Evolutionary conservation across 2,113 vertebrate species (phyloP), one percentile per base, ranked within the genome.

Genomic region (Larimichthys polyactis): DNA sequence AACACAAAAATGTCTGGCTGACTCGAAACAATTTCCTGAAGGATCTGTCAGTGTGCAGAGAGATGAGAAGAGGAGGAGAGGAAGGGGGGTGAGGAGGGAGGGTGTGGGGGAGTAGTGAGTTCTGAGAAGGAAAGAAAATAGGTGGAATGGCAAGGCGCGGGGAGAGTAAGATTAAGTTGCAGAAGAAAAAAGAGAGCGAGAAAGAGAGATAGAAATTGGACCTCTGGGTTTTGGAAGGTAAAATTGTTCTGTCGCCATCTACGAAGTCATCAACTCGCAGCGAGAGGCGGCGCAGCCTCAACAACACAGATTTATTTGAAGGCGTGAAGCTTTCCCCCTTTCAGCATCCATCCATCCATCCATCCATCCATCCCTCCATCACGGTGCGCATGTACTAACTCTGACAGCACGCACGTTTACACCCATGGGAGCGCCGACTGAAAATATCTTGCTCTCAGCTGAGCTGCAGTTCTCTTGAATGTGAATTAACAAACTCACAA

Each of bases 1-100:
- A 89, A 87, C 79, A 83, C 78, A 90, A 91, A 92, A 90, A 93
- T 89, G 90, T 91, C 91, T 90, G 83, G 88, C 89, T 87, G 90
- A 87, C 88, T 88, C 70, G 43, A 92, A 94, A 93, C 92, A 93
- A 93, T 94, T 94, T 94, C 93, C 93, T 94, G 91, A 83, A 90
- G 91, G 88, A 93, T 94, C 91, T 87, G 92, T 93, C 90, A 90
- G 87, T 78, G 89, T 78, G 91, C 81, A 62, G 78, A 84, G 87
- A 48, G 79, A 86, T 58, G 77, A 78, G 82, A 66, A 43, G 64
- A 36, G 66, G 59, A 81, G 69, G 81, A 59, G 12, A 17, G 7
- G 51, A 19, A 10, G 1, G n/a, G 7, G 8, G 12, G 54, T 52
- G 43, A 48, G 19, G 67, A 19, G 17, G n/a, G 63, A 24, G 43